phyloP scores from a whole-genome alignment of 2,113 vertebrate genomes.

The Engraulis encrasicolus region DNA sequence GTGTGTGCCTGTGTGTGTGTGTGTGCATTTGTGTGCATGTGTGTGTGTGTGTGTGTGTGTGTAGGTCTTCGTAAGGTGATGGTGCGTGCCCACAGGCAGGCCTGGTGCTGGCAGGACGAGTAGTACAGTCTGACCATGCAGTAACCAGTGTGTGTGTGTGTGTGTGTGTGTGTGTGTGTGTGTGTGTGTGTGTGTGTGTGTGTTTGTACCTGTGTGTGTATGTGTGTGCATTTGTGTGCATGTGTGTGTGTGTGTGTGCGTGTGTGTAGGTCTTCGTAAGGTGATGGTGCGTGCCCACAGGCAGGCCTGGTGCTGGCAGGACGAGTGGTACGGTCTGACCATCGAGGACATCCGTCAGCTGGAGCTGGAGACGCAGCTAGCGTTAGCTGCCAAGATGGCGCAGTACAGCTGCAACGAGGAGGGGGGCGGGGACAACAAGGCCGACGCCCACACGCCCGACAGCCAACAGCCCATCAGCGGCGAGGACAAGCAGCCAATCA shows the following conservation, averaged over 20 bases:
- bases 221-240: constrained; percentile 28
- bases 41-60: background rate
- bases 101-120: no score
- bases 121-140: no score
- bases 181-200: constrained; percentile 26
- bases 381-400: constrained; percentile 74
- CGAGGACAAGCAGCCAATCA: constrained; percentile 75
- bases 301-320: constrained; percentile 99
- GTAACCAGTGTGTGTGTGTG: constrained; percentile 2
- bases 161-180: constrained; percentile 1
- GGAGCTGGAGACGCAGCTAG: constrained; percentile 89
- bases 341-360: constrained; percentile 96
- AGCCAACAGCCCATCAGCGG: no score
- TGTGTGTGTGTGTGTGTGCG: constrained; percentile 14
- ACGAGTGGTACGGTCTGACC: constrained; percentile 95
- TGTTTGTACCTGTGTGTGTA: constrained; percentile 32
- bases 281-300: constrained; percentile 96
- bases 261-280: constrained; percentile 70
- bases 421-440: constrained; percentile 57
- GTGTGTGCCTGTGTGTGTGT: background rate
- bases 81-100: no score
- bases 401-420: constrained; percentile 78
- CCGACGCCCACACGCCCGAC: constrained; percentile 63
- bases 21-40: constrained; percentile 19
- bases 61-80: no score